A percentile compares a stretch with the other conserved stretches of the same genome.
Evolutionary conservation across 2,113 vertebrate species (phyloP).

Genomic region (Urocynchramus pylzowi): DNA sequence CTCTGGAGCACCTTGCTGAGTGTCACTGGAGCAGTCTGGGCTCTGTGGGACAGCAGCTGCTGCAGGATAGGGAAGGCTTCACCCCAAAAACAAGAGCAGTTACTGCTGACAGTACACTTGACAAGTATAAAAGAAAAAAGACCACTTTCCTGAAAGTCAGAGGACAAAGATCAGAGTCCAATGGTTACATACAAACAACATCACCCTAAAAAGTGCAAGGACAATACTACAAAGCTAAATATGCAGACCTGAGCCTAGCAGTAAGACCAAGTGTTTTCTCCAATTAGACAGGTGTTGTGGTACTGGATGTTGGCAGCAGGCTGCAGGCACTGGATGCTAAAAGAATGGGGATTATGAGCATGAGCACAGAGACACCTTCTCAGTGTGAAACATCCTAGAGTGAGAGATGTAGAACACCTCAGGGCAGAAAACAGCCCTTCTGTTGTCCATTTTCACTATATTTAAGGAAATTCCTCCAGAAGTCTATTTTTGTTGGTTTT

Average conservation of each 20-base stretch:
- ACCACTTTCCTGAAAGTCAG: background rate
- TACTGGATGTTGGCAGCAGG: background rate
- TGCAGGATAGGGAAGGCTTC: background rate
- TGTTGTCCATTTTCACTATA: background rate
- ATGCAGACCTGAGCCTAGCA: background rate
- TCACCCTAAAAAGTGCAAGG: background rate
- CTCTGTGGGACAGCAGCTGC: background rate
- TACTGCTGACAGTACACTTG: background rate
- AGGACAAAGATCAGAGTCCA: background rate
- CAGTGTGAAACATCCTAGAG: background rate
- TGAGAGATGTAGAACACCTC: background rate
- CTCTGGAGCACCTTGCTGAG: background rate
- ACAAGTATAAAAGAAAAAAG: background rate
- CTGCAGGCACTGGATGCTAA: background rate
- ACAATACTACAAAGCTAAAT: background rate
- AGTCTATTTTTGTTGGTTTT: background rate
- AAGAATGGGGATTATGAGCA: accelerated
- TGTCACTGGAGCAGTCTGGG: background rate
- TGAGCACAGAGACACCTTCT: background rate
- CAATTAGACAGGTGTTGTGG: background rate
- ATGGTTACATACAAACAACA: background rate
- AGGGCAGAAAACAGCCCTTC: background rate
- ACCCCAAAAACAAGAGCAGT: background rate
- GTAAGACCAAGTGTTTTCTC: background rate
- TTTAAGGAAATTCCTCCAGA: background rate